A percentile compares a stretch with the other conserved stretches of the same genome.
Conservation (phyloP, 2,113 vertebrate genomes). For the Pedionomus torquatus region DNA sequence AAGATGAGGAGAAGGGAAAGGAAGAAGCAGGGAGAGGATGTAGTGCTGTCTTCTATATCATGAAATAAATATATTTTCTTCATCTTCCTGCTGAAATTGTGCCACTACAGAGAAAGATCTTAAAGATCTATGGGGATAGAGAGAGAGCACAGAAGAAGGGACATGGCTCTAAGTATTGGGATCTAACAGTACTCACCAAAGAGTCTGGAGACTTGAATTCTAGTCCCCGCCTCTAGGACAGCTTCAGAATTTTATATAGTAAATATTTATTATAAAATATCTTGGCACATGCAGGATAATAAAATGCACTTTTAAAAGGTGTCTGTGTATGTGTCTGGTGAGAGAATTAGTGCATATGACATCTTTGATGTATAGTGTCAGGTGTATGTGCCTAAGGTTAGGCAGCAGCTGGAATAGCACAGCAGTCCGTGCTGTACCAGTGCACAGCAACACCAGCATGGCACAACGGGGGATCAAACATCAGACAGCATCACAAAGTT, state of each 20-base stretch:
- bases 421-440: accelerated
- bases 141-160: not conserved
- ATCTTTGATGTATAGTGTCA: not conserved
- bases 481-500: not conserved
- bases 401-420: accelerated
- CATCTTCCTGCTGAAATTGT: not conserved
- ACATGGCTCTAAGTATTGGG: not conserved
- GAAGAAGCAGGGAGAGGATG: not conserved
- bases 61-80: not conserved
- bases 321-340: not conserved
- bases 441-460: not conserved
- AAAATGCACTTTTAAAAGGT: not conserved
- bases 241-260: not conserved
- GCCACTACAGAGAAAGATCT: not conserved
- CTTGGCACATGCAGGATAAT: not conserved
- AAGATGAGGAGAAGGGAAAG: not conserved
- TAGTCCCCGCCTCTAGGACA: not conserved
- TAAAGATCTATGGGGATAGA: not conserved
- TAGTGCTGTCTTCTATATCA: not conserved
- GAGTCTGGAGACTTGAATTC: not conserved
- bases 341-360: not conserved
- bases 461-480: not conserved
- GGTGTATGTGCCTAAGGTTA: not conserved
- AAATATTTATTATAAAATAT: not conserved
- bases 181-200: not conserved